Evolutionary conservation across 2,113 vertebrate genomes (phyloP), one percentile per base, ranked within the genome.

Genomic region (Psittacara wagleri): DNA sequence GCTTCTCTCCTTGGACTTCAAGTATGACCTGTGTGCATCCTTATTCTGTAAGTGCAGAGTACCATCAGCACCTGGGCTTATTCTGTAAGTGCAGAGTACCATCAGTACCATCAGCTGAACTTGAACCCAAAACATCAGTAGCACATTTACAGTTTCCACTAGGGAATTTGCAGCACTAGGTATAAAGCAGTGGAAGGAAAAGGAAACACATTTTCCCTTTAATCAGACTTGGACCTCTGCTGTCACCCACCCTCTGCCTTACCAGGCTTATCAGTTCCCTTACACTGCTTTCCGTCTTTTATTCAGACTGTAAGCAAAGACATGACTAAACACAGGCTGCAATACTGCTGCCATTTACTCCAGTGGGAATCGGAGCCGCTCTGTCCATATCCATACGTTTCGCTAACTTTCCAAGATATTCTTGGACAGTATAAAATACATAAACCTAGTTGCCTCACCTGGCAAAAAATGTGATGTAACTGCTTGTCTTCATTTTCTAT

Each of bases 401-500:
- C 85, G 25, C 51, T 95, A 73, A 66, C 66, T 94, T 90, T 88
- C 74, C 82, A 93, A 95, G 78, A 89, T 64, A 68, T 84, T 68
- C 80, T 86, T 94, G 90, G 83, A 86, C 19, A 59, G 48, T 43
- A 59, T 68, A 92, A 91, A 96, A 84, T 48, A 72, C 37, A 89
- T 83, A 88, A 74, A 11, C 13, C 28, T 73, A 82, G 68, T 25
- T 92, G 83, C 46, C 57, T 85, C 91, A 85, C 92, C 88, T 95
- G 93, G 88, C 95, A 95, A 91, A 86, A 91, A 84, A 96, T 91
- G 20, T 81, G 77, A 86, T 68, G 77, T 44, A 95, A 92, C 78
- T 72, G 81, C 64, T 86, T 66, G 64, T 51, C 49, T 67, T 88
- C 8, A n/a, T 64, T 81, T 86, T 95, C 68, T 86, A 25, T 83